Base-by-base conservation (phyloP, 2,888 invertebrate species). In the Sinotaia quadrata region DNA sequence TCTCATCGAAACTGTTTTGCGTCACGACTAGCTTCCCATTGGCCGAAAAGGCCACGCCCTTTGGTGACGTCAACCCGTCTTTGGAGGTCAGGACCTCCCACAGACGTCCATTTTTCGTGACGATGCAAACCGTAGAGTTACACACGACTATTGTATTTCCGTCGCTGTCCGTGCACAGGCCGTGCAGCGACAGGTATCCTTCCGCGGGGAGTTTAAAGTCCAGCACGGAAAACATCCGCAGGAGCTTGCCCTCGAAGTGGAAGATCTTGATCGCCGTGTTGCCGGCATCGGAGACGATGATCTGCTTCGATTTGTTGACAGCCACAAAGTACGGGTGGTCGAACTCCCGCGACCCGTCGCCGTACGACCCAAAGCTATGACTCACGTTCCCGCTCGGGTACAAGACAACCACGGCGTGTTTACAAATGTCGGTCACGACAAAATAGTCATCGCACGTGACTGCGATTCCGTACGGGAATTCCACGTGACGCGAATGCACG, bases 311-410 rank as follows among this genome's bases (percentile, higher is more conserved):
- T 62, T 72, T 80, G 72, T 83, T 82, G 21, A 82, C 81, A 5
- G 84, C 77, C 33, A 85, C 83, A 70, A 80, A 84, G 71, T 86
- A 85, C 5, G 86, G 86, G 69, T 85, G 84, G 74, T 86, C 86
- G 49, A 86, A 79, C 58, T 85, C 78, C 31, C 71, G 67, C 5
- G 75, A 63, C 15, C 70, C 77, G 61, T 82, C 83, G 8, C 86
- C 86, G 67, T 84, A 85, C 54, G 77, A 73, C 33, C 86, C 86
- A 62, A 86, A 85, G 31, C 71, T 71, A 36, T 81, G 80, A 61
- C 77, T 81, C 34, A 80, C 74, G 2, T 73, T 77, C 0, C 85
- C 85, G 33, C 74, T 76, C 0, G 82, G 77, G 24, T 79, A 72
- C n/a, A 86, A 69, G 12, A 86, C 82, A 18, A 72, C 76, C 15